Evolutionary conservation across 2,113 vertebrate species (phyloP).

Genomic region (Oceanites oceanicus): DNA sequence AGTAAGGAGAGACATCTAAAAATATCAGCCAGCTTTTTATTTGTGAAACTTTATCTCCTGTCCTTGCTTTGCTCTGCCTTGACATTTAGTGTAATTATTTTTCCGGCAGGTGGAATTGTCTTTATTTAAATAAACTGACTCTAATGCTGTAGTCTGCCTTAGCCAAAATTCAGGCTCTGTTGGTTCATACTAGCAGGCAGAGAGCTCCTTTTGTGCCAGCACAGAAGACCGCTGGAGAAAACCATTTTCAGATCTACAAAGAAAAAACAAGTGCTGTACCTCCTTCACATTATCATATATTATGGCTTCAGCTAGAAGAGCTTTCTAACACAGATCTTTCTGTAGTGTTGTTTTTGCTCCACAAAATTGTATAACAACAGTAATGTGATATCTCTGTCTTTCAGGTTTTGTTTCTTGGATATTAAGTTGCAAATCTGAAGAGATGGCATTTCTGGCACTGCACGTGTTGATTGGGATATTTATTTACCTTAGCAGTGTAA

Average conservation of each 20-base stretch:
- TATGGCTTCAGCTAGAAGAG: not conserved
- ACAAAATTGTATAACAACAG: not conserved
- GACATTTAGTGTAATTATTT: slow-evolving; percentile 64
- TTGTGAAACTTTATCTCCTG: slow-evolving; percentile 41
- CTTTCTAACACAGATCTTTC: not conserved
- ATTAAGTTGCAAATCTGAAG: slow-evolving; percentile 59
- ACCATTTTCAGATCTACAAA: not conserved
- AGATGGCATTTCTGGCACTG: slow-evolving; percentile 71
- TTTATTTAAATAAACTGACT: slow-evolving; percentile 45
- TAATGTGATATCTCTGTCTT: slow-evolving; percentile 53
- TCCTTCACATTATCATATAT: slow-evolving; percentile 5
- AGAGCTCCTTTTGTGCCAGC: not conserved
- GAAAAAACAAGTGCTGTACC: not conserved
- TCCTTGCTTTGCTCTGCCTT: slow-evolving; percentile 62
- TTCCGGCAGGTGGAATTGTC: slow-evolving; percentile 64
- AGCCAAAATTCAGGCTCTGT: not conserved
- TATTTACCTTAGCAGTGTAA: slow-evolving; percentile 66
- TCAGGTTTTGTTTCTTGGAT: slow-evolving; percentile 67
- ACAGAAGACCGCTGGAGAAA: not conserved
- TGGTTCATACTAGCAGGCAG: not conserved
- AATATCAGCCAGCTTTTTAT: slow-evolving; percentile 53
- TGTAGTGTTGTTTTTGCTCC: not conserved
- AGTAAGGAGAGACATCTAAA: slow-evolving; percentile 39
- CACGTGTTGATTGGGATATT: slow-evolving; percentile 69
- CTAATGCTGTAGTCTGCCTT: not conserved